Percentiles rank a stretch among this genome's conserved stretches.
Conservation (phyloP, 1,140 invertebrate species). For the Armadillidium nasatum region DNA sequence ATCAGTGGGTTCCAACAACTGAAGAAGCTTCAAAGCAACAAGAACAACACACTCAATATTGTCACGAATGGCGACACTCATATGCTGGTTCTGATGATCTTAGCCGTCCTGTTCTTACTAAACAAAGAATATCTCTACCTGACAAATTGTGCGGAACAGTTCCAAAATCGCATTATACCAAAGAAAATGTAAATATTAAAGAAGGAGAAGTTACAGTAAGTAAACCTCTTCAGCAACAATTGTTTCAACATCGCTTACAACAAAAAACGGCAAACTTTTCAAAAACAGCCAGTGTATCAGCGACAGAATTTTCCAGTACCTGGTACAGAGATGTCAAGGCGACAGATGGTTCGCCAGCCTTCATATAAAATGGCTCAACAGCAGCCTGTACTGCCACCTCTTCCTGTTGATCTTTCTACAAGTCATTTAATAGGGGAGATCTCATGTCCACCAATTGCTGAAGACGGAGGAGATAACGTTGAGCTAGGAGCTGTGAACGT, state of each 20-base stretch:
- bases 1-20: conserved; percentile 29
- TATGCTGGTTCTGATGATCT: conserved; percentile 38
- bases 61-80: conserved; percentile 36
- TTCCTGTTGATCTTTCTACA: conserved; percentile 50
- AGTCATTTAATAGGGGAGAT: conserved; percentile 33
- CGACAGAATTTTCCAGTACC: conserved; percentile 45
- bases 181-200: conserved; percentile 28
- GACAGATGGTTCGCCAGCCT: conserved; percentile 69
- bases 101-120: conserved; percentile 32
- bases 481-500: conserved; percentile 27
- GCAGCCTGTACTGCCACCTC: conserved; percentile 58
- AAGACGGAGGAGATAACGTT: conserved; percentile 34
- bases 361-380: conserved; percentile 73
- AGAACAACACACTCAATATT: conserved; percentile 31
- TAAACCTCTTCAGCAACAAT: conserved; percentile 61
- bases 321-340: conserved; percentile 55
- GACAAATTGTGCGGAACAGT: conserved; percentile 32
- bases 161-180: conserved; percentile 26
- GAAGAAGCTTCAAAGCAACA: conserved; percentile 33
- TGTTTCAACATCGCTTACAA: conserved; percentile 71
- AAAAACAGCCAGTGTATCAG: conserved; percentile 69
- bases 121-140: conserved; percentile 35
- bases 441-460: conserved; percentile 46
- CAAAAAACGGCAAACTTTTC: conserved; percentile 71
- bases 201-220: conserved; percentile 26